A percentile compares a stretch with the other conserved stretches of the same genome.
These are phyloP conservation scores for Pseudachorutes palmiensis DNA, from an alignment of 1,140 invertebrate genomes.

Conservation along the genomic window DNA sequence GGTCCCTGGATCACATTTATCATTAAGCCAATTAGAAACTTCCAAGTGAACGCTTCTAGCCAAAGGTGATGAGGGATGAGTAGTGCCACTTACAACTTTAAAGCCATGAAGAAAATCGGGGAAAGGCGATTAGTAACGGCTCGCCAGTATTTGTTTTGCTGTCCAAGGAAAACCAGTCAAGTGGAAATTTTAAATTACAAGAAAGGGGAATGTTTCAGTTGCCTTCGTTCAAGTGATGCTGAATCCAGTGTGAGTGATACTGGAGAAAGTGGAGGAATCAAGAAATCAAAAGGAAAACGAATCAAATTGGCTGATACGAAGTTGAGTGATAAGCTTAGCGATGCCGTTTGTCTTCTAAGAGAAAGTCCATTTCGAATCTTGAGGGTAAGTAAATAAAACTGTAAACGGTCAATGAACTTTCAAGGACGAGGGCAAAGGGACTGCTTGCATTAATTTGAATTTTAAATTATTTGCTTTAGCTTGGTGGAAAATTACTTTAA, in stretches of 20 bases:
- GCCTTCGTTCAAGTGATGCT: background rate
- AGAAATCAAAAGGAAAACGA: background rate
- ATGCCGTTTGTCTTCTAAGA: slow-evolving; percentile 52
- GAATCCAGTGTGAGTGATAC: background rate
- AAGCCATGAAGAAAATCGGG: background rate
- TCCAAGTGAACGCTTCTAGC: background rate
- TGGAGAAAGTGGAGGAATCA: background rate
- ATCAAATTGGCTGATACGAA: background rate
- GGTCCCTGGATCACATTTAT: no score
- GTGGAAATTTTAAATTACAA: background rate
- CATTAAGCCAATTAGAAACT: background rate
- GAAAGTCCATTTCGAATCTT: slow-evolving; percentile 59
- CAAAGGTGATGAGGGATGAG: no score
- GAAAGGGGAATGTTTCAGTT: background rate
- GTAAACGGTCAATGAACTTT: no score
- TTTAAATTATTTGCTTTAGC: no score
- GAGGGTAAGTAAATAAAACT: slow-evolving; percentile 47
- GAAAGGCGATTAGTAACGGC: background rate
- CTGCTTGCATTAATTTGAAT: no score
- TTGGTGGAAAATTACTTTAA: no score
- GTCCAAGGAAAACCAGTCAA: slow-evolving; percentile 5
- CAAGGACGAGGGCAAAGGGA: no score
- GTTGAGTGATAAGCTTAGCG: slow-evolving; percentile 39
- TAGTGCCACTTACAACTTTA: no score
- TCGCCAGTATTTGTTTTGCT: slow-evolving; percentile 16